Percentiles rank a stretch among this genome's conserved stretches.
These are phyloP conservation scores for Agrotis segetum DNA, from an alignment of 2,888 invertebrate species.

Conservation along the genomic window DNA sequence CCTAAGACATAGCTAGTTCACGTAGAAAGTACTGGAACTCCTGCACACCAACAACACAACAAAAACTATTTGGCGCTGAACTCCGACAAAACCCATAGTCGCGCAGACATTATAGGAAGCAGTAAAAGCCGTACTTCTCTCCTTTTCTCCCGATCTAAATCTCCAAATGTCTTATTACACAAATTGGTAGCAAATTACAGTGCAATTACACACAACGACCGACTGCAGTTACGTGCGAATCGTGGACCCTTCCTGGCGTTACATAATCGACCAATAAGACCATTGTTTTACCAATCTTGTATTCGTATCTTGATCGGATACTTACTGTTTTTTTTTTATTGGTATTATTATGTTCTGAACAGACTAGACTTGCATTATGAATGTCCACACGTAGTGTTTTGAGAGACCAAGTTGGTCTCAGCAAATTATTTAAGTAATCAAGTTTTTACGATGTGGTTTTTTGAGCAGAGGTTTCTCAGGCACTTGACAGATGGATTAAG, in stretches of 20 bases:
- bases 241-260: constrained; percentile 55
- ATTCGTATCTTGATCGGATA: constrained; percentile 36
- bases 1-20: too few species aligned
- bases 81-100: too few species aligned
- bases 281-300: constrained; percentile 51
- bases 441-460: too few species aligned
- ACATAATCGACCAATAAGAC: constrained; percentile 27
- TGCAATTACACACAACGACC: constrained; percentile 56
- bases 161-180: constrained; percentile 46
- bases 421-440: not conserved
- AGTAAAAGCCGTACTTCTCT: constrained; percentile 1
- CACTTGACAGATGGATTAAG: not conserved
- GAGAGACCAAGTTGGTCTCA: too few species aligned
- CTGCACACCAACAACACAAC: too few species aligned
- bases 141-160: constrained; percentile 44
- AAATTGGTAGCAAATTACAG: constrained; percentile 56
- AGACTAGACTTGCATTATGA: constrained; percentile 5
- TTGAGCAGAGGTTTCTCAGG: too few species aligned
- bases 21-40: too few species aligned
- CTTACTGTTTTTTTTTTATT: constrained; percentile 26
- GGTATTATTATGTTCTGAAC: constrained; percentile 13
- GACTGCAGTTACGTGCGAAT: constrained; percentile 55
- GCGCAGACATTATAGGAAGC: constrained; percentile 4
- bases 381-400: not conserved
- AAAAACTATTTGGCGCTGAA: too few species aligned